Base-by-base conservation (phyloP, 2,888 invertebrate genomes). In the Clusia tigrina region DNA sequence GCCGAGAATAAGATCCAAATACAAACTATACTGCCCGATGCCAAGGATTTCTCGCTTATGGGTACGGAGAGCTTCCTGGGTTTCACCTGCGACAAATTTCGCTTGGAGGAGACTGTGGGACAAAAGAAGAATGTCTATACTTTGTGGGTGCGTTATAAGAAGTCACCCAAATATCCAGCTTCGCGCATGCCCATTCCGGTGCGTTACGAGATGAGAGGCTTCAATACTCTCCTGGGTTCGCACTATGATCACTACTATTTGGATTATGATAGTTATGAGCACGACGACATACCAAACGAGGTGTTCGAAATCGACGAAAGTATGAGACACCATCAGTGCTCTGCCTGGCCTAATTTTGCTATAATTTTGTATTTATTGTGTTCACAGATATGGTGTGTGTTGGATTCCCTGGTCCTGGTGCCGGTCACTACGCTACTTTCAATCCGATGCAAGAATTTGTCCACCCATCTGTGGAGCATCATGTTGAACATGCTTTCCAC, bases 241-340 rank as follows among this genome's bases (percentile, higher is more conserved):
- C 97, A 98, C 83, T 97, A 93, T 78, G 97, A 98, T 83, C 96
- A 96, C 81, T 98, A 98, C 78, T 93, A 92, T 80, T 81, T 98
- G 54, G 89, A 91, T 52, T 97, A 97, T 76, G 88, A 89, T 51
- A 86, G 86, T 65, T 91, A 88, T 67, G 84, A 87, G 48, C 87
- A 88, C 6, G 90, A 90, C 32, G 86, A 87, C 42, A 91, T 92
- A 46, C 88, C 89, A 65, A 86, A 89, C 52, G 86, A 88, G 32
- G 89, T 91, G 1, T 95, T 94, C 77, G 83, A 87, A 65, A 80
- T 94, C 25, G 87, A 88, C 64, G 73, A 86, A 63, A 87, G 90
- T 92, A 81, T 82, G 83, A 79, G 0, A n/a, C n/a, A n/a, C n/a
- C n/a, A n/a, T n/a, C n/a, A n/a, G n/a, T 51, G 32, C 24, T 26